phyloP scores from a whole-genome alignment of 2,797 vertebrate species.

The Crocidura indochinensis region DNA sequence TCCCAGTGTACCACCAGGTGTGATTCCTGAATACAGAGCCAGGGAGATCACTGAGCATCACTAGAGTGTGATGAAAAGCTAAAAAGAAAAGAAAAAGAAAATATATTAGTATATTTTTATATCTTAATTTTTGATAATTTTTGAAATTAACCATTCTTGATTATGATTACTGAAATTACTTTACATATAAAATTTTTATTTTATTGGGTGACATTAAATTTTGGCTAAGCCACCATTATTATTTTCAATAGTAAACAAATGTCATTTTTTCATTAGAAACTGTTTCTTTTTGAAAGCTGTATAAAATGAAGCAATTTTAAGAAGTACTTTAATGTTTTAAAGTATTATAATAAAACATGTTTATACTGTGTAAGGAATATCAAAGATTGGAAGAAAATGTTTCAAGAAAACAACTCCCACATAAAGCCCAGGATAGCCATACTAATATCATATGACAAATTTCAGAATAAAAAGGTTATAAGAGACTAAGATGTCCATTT shows the following conservation, averaged over 20 bases:
- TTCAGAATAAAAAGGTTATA: too few species aligned
- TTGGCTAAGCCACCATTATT: background rate
- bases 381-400: too few species aligned
- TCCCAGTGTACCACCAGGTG: too few species aligned
- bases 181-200: background rate
- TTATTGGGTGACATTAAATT: slow-evolving; percentile 13
- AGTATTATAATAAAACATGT: background rate
- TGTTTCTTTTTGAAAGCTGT: background rate
- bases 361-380: background rate
- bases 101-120: background rate
- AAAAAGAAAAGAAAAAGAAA: background rate
- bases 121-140: background rate
- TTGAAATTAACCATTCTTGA: background rate
- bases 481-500: too few species aligned
- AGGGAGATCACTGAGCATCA: too few species aligned
- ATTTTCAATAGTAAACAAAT: background rate
- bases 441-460: too few species aligned
- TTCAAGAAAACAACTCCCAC: too few species aligned
- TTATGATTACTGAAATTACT: background rate
- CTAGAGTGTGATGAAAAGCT: too few species aligned
- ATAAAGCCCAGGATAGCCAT: too few species aligned
- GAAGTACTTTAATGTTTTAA: background rate
- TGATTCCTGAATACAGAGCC: too few species aligned
- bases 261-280: slow-evolving; percentile 8
- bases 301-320: background rate